Conservation (phyloP, 2,888 invertebrate genomes). For the Caprella mutica region DNA sequence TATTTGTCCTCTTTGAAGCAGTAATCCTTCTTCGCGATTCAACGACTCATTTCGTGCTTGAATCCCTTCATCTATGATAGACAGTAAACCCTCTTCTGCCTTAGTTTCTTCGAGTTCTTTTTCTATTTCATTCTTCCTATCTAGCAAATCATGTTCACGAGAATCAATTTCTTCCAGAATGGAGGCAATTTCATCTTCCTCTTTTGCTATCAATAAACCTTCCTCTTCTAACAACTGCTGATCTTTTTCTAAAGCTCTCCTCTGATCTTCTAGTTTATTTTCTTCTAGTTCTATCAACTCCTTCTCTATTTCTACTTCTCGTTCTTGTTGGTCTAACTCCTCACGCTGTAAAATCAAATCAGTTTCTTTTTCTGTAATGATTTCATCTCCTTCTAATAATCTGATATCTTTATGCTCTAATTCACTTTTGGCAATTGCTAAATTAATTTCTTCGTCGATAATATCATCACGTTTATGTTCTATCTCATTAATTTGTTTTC, state of each 20-base stretch:
- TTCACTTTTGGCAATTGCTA: not conserved
- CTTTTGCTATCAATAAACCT: not conserved
- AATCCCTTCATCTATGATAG: not conserved
- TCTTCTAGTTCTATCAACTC: not conserved
- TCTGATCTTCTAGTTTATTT: not conserved
- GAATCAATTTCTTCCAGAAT: conserved; percentile 1
- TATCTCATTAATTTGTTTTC: not conserved
- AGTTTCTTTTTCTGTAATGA: not conserved
- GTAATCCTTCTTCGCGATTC: conserved; percentile 2
- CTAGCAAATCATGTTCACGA: not conserved
- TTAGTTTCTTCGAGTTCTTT: conserved; percentile 1
- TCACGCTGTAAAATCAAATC: not conserved
- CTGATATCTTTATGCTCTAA: not conserved
- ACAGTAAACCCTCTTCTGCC: not conserved
- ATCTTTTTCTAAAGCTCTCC: conserved; percentile 1
- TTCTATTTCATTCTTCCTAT: not conserved
- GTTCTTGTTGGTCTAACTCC: not conserved
- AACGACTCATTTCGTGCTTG: not conserved
- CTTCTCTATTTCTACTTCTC: not conserved
- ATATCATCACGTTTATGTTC: conserved; percentile 3
- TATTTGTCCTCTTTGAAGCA: not conserved
- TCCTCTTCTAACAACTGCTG: conserved; percentile 2
- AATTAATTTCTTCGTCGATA: conserved; percentile 9
- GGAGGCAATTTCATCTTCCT: not conserved
- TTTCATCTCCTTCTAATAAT: not conserved